Percentiles rank a stretch among this genome's conserved stretches.
These are phyloP conservation scores for Ptychochromis oligacanthus DNA, from an alignment of 2,113 vertebrate genomes.

Conservation along the genomic window DNA sequence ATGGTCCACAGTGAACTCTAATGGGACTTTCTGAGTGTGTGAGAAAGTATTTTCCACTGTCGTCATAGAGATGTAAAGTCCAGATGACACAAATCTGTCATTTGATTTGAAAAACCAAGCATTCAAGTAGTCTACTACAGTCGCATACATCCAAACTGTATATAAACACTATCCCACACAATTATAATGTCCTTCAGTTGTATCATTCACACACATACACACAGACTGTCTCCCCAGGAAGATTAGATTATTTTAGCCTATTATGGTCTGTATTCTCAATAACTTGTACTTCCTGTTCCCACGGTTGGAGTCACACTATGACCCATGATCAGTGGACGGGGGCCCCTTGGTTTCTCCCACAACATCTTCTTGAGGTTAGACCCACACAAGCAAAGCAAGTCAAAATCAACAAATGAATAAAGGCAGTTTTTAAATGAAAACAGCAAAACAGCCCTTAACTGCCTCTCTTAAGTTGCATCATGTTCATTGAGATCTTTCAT, in stretches of 20 bases:
- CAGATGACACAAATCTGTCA: neutral
- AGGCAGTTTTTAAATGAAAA: conserved; percentile 17
- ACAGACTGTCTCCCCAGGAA: conserved; percentile 29
- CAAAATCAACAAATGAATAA: conserved; percentile 33
- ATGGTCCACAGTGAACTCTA: conserved; percentile 23
- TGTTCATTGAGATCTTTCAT: conserved; percentile 37
- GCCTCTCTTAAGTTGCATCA: conserved; percentile 21
- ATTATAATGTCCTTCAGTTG: neutral
- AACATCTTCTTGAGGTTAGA: conserved; percentile 20
- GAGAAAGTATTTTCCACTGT: conserved; percentile 16
- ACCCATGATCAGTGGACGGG: conserved; percentile 41
- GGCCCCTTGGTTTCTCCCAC: conserved; percentile 56
- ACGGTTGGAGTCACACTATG: conserved; percentile 55
- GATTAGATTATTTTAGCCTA: conserved; percentile 72
- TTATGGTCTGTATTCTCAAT: conserved; percentile 62
- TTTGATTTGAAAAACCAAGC: conserved; percentile 7
- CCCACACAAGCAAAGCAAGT: conserved; percentile 10
- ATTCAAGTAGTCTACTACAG: neutral
- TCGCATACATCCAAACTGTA: neutral
- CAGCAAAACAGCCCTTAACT: neutral
- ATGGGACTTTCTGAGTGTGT: neutral
- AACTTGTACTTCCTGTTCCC: conserved; percentile 79
- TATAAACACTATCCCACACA: neutral
- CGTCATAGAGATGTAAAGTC: neutral
- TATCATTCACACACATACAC: neutral